A percentile compares a stretch with the other conserved stretches of the same genome.
Evolutionary conservation across 2,888 invertebrate species (phyloP).

Genomic region (Petrolisthes manimaculis): DNA sequence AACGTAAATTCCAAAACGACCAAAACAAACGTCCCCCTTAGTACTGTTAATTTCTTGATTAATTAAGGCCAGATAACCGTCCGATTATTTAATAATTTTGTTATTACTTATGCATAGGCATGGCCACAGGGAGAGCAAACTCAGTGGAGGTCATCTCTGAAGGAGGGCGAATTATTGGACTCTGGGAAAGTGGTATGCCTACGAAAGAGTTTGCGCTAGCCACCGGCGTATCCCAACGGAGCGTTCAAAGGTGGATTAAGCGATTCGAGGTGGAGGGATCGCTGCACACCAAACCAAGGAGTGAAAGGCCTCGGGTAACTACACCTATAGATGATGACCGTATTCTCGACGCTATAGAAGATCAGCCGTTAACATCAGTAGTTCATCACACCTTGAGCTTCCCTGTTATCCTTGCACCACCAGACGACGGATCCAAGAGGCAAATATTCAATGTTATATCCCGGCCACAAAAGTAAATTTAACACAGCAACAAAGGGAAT

Average conservation of each 20-base stretch:
- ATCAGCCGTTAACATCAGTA: not conserved
- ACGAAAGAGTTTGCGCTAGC: not conserved
- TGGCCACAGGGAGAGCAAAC: no score
- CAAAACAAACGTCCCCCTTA: no score
- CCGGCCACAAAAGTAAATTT: no score
- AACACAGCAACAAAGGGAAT: no score
- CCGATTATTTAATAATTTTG: no score
- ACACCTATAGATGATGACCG: conserved; percentile 3
- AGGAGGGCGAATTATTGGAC: conserved; percentile 13
- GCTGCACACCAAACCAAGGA: conserved; percentile 27
- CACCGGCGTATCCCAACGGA: not conserved
- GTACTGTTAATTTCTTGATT: no score
- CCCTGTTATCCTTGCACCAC: conserved; percentile 12
- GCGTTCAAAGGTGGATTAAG: conserved; percentile 12
- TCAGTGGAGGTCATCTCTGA: no score
- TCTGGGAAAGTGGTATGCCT: conserved; percentile 5
- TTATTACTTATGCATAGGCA: no score
- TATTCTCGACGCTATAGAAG: not conserved
- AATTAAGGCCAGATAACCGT: no score
- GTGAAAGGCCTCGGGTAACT: conserved; percentile 18
- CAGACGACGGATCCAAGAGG: conserved; percentile 1
- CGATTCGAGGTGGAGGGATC: not conserved
- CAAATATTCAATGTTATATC: no score
- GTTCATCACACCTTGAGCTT: conserved; percentile 16
- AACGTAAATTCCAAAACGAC: no score